Conservation (phyloP, 2,113 vertebrate species). For the Rhinoptilus africanus region DNA sequence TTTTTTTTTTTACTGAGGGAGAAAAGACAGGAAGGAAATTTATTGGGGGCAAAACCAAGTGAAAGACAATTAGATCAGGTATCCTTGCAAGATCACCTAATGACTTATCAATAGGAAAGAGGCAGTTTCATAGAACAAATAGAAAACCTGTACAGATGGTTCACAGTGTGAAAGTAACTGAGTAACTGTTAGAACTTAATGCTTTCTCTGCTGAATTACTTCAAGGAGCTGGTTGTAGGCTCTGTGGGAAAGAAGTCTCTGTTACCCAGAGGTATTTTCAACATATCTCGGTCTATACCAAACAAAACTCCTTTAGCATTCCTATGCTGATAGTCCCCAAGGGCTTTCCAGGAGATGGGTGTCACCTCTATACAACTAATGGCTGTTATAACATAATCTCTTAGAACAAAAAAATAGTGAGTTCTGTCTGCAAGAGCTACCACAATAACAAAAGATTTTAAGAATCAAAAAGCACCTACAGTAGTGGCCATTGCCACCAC, state of each 20-base stretch:
- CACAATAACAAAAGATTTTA: not conserved
- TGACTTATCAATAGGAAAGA: not conserved
- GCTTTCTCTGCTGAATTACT: not conserved
- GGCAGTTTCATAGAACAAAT: not conserved
- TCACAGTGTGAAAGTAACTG: not conserved
- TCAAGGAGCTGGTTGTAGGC: not conserved
- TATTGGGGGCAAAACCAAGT: not conserved
- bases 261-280: not conserved
- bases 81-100: not conserved
- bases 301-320: not conserved
- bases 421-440: not conserved
- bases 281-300: not conserved
- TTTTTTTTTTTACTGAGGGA: not conserved
- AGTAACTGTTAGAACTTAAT: not conserved
- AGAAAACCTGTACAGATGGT: not conserved
- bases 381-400: not conserved
- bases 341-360: not conserved
- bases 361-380: not conserved
- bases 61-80: not conserved
- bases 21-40: not conserved
- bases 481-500: not conserved
- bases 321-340: not conserved
- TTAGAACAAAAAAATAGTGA: not conserved
- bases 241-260: not conserved
- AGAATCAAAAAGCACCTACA: not conserved